Evolutionary conservation across 2,888 invertebrate species (phyloP), one percentile per base, ranked within the genome.

Genomic region (Prosapia bicincta): DNA sequence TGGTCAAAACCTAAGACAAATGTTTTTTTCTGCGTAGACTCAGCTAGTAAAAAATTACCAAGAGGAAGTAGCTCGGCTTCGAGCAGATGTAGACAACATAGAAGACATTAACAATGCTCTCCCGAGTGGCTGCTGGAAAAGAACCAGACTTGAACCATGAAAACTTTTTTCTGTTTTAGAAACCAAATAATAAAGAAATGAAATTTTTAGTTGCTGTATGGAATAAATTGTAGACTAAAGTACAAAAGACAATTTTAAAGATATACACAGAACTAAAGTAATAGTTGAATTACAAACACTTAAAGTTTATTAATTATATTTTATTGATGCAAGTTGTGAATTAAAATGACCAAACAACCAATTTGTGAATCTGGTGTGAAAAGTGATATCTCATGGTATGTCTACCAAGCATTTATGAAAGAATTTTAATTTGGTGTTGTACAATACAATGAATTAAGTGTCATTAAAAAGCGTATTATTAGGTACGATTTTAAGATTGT

Each of bases 1-100:
- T n/a, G n/a, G n/a, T n/a, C n/a, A n/a, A n/a, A n/a, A n/a, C n/a
- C n/a, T n/a, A n/a, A n/a, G n/a, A 30, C 9, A 30, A 30, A 30
- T 30, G 9, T 30, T 6, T 30, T 30, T 30, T 30, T 5, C 5
- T 30, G 6, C 30, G 23, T 85, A 88, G 83, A 85, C 85, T 80
- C 91, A 92, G 80, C 90, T 93, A 88, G 91, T 95, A 81, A 92
- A 93, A 77, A 90, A 91, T 81, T 95, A 96, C 82, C 91, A 92
- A 83, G 91, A 91, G 15, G 94, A 96, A 82, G 88, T 95, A 69
- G 87, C 86, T 67, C 86, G 89, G 76, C 87, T 97, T 13, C 86
- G 89, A 79, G 86, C 86, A 1, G 96, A 97, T 84, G 96, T 97
- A 2, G 88, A 89, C 7, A 96, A 96, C 83, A 90, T 97, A 71